These are phyloP conservation scores for Himalopsyche phryganea DNA, from an alignment of 1,140 invertebrate species.

Conservation along the genomic window DNA sequence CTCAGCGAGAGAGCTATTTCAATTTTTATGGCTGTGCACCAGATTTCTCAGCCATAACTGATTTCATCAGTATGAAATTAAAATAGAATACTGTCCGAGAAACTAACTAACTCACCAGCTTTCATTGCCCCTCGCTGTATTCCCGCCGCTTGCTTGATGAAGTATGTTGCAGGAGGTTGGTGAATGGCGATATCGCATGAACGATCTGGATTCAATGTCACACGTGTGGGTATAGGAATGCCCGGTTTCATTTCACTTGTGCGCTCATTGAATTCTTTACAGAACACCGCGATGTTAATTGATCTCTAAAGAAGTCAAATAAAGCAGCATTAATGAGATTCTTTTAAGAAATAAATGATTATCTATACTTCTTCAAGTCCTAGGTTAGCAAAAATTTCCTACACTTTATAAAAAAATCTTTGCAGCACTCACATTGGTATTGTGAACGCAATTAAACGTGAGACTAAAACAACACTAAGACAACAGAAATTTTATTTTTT, in stretches of 20 bases:
- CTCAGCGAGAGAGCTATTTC: neutral
- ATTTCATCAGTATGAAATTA: neutral
- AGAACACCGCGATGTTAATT: slow-evolving; percentile 93
- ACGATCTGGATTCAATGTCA: slow-evolving; percentile 82
- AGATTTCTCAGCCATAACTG: no score
- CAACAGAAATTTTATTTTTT: no score
- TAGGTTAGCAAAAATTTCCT: no score
- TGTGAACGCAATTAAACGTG: no score
- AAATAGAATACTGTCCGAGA: no score
- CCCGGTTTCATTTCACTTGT: slow-evolving; percentile 92
- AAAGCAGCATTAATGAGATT: no score
- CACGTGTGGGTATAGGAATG: slow-evolving; percentile 80
- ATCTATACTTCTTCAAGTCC: no score
- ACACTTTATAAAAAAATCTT: no score
- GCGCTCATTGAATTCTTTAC: slow-evolving; percentile 96
- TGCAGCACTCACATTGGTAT: no score
- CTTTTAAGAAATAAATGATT: no score
- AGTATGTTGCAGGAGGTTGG: slow-evolving; percentile 82
- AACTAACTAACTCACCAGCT: slow-evolving; percentile 51
- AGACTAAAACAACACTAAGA: no score
- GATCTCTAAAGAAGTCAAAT: slow-evolving; percentile 70
- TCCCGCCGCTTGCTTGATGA: slow-evolving; percentile 93
- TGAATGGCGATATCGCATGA: slow-evolving; percentile 80
- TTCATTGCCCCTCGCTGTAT: slow-evolving; percentile 78
- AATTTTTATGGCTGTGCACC: neutral